Evolutionary conservation across 2,888 invertebrate genomes (phyloP), one percentile per base, ranked within the genome.

Genomic region (Amphipoea oculea): DNA sequence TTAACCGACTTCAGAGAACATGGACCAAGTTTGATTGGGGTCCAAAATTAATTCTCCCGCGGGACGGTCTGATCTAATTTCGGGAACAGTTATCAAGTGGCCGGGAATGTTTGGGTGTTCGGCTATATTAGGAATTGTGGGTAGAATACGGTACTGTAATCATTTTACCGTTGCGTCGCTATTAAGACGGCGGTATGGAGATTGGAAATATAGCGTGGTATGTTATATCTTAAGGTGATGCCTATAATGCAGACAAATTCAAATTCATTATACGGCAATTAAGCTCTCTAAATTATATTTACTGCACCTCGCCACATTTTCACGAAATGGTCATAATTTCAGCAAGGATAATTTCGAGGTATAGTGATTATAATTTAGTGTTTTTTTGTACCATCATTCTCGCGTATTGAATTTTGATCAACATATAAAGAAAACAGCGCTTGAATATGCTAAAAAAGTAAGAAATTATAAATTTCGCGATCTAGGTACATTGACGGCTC

Each of bases 1-100:
- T 90, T 82, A 88, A 89, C 90, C 89, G 91, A 90, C 92, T 93
- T 90, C 75, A 81, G 79, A 80, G 82, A 93, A 93, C 92, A 93
- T 87, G 87, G 86, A 84, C 89, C 88, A 94, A 94, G 91, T 95
- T 95, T 95, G 95, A 95, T 95, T 94, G 93, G 93, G 94, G 94
- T 94, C 91, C 91, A 93, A 94, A 94, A 94, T 94, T 95, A 94
- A 94, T 93, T 94, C 91, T 87, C 94, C 90, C 92, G 75, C 76
- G 91, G 90, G 94, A 90, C 90, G 89, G 88, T 84, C 92, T 92
- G 90, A 93, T 93, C 92, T 93, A 93, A 94, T 94, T 94, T 91
- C 86, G 87, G 78, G 89, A 91, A 91, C 91, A 93, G 92, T 93
- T 94, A 92, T 94, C 93, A 92, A 93, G 92, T 92, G 89, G 87